A percentile compares a stretch with the other conserved stretches of the same genome.
Evolutionary conservation across 2,113 vertebrate species (phyloP).

Genomic region (Caranx ignobilis): DNA sequence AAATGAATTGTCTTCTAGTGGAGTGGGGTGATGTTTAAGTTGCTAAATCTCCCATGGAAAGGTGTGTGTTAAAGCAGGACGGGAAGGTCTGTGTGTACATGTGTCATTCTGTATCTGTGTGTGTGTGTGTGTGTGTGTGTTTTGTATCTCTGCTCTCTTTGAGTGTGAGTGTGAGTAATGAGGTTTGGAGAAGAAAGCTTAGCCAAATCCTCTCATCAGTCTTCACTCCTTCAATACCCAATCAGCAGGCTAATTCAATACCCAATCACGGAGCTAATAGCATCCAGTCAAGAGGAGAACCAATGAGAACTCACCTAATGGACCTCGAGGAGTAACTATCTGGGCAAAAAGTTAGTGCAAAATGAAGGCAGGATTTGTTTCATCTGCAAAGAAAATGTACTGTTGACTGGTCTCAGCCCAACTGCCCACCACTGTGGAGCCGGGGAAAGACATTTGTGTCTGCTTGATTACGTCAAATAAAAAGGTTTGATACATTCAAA

Average conservation of each 20-base stretch:
- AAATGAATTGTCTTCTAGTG: constrained; percentile 38
- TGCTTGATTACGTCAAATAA: constrained; percentile 6
- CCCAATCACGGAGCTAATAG: constrained; percentile 81
- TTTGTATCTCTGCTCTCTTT: constrained; percentile 59
- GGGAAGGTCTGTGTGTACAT: constrained; percentile 15
- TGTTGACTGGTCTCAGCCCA: constrained; percentile 55
- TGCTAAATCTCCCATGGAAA: constrained; percentile 51
- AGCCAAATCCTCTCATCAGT: constrained; percentile 81
- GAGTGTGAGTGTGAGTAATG: constrained; percentile 79
- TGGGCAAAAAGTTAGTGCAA: constrained; percentile 64
- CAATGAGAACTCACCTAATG: constrained; percentile 67
- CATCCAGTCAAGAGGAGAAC: constrained; percentile 63
- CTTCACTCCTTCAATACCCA: constrained; percentile 81
- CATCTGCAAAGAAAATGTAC: constrained; percentile 52
- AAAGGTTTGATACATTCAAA: constrained; percentile 19
- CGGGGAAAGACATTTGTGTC: constrained; percentile 29
- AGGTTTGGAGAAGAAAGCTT: constrained; percentile 80
- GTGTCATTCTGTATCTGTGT: constrained; percentile 16
- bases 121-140: constrained; percentile 25
- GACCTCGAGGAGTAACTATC: constrained; percentile 62
- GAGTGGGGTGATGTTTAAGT: constrained; percentile 31
- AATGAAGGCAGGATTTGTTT: constrained; percentile 48
- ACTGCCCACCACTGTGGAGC: constrained; percentile 32
- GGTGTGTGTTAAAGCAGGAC: constrained; percentile 28
- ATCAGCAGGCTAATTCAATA: constrained; percentile 82